Conservation (phyloP, 2,113 vertebrate genomes). For the Jaculus jaculus region DNA sequence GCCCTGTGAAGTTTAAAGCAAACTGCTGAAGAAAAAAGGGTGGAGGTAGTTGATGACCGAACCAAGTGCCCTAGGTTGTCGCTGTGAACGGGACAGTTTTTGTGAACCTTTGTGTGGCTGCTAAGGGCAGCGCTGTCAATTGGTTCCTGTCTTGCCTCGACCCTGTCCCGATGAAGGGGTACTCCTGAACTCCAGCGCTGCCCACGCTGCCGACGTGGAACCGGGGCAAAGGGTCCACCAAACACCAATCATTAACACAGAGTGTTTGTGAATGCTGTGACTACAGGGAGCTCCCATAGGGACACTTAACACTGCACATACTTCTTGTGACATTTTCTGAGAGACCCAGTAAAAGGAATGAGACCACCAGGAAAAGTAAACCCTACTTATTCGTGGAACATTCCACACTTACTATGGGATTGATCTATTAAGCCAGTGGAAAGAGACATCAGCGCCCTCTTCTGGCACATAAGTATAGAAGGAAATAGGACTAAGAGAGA, state of each 20-base stretch:
- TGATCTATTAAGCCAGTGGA: neutral
- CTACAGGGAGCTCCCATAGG: neutral
- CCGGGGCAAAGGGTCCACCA: neutral
- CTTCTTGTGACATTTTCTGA: neutral
- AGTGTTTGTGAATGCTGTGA: neutral
- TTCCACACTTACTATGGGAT: neutral
- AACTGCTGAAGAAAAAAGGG: neutral
- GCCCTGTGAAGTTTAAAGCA: neutral
- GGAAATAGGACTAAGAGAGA: neutral
- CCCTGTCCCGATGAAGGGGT: neutral
- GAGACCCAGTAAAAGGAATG: neutral
- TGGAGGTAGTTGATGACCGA: neutral
- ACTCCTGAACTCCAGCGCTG: neutral
- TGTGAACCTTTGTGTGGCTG: neutral
- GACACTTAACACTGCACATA: neutral
- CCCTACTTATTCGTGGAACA: neutral
- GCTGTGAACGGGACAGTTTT: neutral
- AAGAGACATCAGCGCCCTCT: constrained; percentile 57
- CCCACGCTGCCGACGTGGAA: neutral
- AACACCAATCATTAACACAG: neutral
- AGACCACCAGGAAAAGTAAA: neutral
- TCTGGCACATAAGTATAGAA: constrained; percentile 1
- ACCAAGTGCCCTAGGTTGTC: neutral
- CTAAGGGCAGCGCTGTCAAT: neutral
- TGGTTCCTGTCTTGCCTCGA: neutral